Evolutionary conservation across 2,888 invertebrate species (phyloP).

Genomic region (Oxytorus armatus): DNA sequence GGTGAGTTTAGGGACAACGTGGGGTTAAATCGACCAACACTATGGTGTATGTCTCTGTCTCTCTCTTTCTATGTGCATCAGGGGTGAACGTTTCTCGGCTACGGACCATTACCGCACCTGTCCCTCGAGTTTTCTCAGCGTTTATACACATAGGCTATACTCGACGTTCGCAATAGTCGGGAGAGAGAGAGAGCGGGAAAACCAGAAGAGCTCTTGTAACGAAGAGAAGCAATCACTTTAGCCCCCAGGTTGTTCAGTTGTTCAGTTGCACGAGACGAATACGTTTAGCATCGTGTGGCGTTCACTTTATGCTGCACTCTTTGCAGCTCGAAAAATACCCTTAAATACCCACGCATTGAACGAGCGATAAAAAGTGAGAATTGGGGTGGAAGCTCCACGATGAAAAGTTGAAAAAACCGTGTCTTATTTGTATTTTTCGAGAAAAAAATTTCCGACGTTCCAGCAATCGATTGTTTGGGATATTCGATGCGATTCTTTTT

Average conservation of each 20-base stretch:
- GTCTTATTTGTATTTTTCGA: too few species aligned
- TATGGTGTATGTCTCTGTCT: constrained; percentile 24
- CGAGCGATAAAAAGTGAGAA: neutral
- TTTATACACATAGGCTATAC: neutral
- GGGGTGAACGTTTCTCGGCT: constrained; percentile 67
- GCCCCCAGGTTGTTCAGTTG: constrained; percentile 64
- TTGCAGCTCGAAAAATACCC: too few species aligned
- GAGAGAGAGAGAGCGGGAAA: too few species aligned
- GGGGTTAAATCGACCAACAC: constrained; percentile 49
- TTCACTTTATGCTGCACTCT: constrained; percentile 29
- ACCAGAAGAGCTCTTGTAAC: constrained; percentile 75
- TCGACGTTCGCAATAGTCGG: constrained; percentile 37
- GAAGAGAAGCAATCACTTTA: constrained; percentile 84
- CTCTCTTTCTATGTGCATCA: constrained; percentile 49
- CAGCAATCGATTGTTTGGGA: too few species aligned
- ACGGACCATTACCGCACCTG: constrained; percentile 83
- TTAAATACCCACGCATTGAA: too few species aligned
- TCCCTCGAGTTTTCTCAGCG: constrained; percentile 75
- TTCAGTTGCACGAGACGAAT: constrained; percentile 56
- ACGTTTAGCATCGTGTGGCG: constrained; percentile 45
- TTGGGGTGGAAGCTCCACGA: too few species aligned
- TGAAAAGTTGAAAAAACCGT: too few species aligned
- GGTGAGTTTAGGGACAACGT: constrained; percentile 73
- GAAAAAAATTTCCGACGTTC: too few species aligned
- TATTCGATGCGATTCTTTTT: too few species aligned